Base-by-base conservation (phyloP, 2,888 invertebrate species). In the Pecten maximus region DNA sequence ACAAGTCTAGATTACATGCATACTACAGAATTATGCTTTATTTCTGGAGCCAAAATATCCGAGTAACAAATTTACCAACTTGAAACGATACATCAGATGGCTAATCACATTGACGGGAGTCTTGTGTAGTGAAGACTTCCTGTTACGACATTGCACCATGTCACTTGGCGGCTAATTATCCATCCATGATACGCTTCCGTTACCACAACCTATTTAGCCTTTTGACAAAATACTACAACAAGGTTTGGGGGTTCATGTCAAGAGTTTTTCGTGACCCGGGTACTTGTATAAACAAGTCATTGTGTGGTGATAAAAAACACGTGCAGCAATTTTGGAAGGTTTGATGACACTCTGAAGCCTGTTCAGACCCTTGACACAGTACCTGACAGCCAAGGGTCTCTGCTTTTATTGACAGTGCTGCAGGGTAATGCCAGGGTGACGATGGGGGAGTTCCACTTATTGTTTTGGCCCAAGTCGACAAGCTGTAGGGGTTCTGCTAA, bases 191-290 rank as follows among this genome's bases (percentile, higher is more conserved):
- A 74, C 12, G 74, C 74, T 74, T 74, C 74, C 74, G 74, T 74
- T 74, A 35, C 74, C 74, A 10, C 74, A 28, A 35, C 74, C 74
- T 74, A 74, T 28, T 74, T 74, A 74, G 74, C 35, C 74, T 74
- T 74, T 35, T 74, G 74, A 74, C 74, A 74, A 74, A 74, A 74
- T 74, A 74, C 74, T 74, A 74, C 74, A 74, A 74, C 74, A 74
- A 35, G 74, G 74, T 35, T 74, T 74, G 12, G 28, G 35, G 74
- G 74, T 74, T 74, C 23, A 23, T 74, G 74, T 74, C 74, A 74
- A 74, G 74, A 74, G 74, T 74, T 74, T 54, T 74, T 74, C 60
- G 2, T 74, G 74, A 74, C 74, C 74, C 35, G 74, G 74, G 74
- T 74, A 74, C 74, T 74, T 74, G 74, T 74, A 28, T 74, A 74